Conservation (phyloP, 2,797 vertebrate genomes). For the Vespertilio murinus region DNA sequence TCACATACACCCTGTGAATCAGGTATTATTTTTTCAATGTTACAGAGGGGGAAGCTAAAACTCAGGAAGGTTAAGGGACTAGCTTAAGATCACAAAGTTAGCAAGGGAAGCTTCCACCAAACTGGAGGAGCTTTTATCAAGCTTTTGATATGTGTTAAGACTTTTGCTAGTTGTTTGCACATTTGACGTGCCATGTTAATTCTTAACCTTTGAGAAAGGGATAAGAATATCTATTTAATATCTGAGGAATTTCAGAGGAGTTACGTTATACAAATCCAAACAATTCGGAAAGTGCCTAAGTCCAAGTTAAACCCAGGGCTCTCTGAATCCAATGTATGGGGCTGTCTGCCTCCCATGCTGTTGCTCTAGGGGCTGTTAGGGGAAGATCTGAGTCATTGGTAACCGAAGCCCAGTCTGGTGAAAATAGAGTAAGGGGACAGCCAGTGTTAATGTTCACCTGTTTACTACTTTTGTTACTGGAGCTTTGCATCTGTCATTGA, state of each 20-base stretch:
- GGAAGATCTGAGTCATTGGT: not conserved
- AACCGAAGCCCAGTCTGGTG: not conserved
- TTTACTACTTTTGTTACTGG: not conserved
- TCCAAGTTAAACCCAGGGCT: not conserved
- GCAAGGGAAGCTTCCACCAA: constrained; percentile 16
- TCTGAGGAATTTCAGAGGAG: not conserved
- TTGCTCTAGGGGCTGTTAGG: not conserved
- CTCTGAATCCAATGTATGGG: not conserved
- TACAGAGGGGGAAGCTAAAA: constrained; percentile 17
- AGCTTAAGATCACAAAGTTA: not conserved
- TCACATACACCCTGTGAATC: not conserved
- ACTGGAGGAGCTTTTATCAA: not conserved
- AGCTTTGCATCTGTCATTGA: not conserved
- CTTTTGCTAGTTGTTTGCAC: constrained; percentile 6
- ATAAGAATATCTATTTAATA: not conserved
- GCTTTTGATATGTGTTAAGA: not conserved
- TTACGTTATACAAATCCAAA: constrained; percentile 22
- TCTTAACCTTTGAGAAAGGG: constrained; percentile 48
- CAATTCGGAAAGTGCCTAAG: not conserved
- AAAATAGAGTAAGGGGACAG: not conserved
- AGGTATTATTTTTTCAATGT: not conserved
- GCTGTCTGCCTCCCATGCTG: not conserved
- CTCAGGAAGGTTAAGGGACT: constrained; percentile 44
- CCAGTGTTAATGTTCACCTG: not conserved
- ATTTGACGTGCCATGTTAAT: constrained; percentile 22